Evolutionary conservation across 2,797 vertebrate genomes (phyloP).

Genomic region (Anguilla obscura): DNA sequence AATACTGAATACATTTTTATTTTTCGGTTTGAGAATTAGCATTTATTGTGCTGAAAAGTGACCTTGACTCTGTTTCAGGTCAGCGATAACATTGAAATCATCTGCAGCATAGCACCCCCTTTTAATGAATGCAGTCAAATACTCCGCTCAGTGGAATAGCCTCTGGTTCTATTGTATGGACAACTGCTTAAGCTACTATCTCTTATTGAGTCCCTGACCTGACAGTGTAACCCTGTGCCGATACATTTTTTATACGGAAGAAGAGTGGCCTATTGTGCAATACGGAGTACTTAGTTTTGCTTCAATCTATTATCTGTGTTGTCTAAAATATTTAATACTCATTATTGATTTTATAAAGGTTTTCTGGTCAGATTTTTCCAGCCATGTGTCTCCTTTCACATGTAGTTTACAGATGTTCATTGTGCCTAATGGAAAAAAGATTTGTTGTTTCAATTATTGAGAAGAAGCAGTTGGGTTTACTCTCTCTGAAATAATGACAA

Average conservation of each 20-base stretch:
- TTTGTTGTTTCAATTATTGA: not conserved
- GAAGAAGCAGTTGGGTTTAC: not conserved
- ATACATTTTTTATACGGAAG: too few species aligned
- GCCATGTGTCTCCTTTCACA: not conserved
- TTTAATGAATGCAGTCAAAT: constrained; percentile 28
- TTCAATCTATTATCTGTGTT: not conserved
- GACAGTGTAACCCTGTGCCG: too few species aligned
- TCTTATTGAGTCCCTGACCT: too few species aligned
- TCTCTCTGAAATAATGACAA: not conserved
- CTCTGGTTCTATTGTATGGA: not conserved
- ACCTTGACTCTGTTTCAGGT: constrained; percentile 36
- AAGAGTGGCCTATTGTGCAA: too few species aligned
- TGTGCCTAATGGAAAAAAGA: not conserved
- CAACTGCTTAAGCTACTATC: too few species aligned
- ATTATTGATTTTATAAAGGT: not conserved
- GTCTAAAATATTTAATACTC: not conserved
- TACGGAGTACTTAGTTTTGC: not conserved
- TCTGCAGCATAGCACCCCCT: not conserved
- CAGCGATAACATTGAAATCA: constrained; percentile 38
- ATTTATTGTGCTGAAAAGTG: not conserved
- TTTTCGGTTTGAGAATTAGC: too few species aligned
- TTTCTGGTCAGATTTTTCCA: not conserved
- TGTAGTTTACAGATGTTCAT: not conserved
- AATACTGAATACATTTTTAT: not conserved
- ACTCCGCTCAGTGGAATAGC: not conserved